These are phyloP conservation scores for Simalia tracyae DNA, from an alignment of 2,797 vertebrate genomes.

Conservation along the genomic window DNA sequence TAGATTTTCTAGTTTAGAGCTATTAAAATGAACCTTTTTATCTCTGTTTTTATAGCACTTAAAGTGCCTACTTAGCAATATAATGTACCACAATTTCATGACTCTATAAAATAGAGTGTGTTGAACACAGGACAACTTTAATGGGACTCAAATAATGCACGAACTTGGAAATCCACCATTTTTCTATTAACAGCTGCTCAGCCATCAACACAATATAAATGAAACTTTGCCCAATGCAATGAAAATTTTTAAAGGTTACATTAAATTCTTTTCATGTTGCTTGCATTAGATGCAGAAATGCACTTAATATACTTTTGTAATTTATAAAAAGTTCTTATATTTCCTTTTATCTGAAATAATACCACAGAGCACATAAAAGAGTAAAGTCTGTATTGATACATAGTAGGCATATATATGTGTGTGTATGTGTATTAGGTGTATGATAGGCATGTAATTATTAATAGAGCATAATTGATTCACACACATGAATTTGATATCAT, in stretches of 20 bases:
- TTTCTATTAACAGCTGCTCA: neutral
- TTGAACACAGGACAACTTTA: neutral
- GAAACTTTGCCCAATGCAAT: neutral
- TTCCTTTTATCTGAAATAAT: neutral
- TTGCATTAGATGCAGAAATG: neutral
- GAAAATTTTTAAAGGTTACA: neutral
- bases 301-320: neutral
- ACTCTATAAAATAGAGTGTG: neutral
- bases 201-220: neutral
- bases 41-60: constrained; percentile 6
- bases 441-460: neutral
- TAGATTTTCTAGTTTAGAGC: neutral
- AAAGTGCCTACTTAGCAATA: neutral
- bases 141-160: neutral
- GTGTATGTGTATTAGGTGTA: neutral
- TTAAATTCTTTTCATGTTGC: neutral
- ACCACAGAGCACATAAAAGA: neutral
- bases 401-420: neutral
- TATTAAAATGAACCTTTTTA: neutral
- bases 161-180: neutral
- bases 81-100: constrained; percentile 1
- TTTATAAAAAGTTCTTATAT: neutral
- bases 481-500: neutral
- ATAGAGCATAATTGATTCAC: neutral
- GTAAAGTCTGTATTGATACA: neutral